Conservation (phyloP, 2,113 vertebrate species). For the Pollimyrus isidori region DNA sequence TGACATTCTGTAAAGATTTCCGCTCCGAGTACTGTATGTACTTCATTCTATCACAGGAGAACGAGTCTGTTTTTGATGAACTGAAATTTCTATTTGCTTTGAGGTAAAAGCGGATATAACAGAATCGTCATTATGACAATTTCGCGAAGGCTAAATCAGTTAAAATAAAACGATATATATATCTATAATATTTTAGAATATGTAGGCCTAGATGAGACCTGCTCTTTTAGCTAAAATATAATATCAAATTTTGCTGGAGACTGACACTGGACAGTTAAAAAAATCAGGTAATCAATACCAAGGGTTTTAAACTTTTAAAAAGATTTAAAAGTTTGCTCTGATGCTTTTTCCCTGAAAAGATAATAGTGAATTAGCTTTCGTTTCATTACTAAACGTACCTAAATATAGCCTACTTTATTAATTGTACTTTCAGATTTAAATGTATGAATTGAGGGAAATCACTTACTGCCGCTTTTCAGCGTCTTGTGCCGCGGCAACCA, state of each 20-base stretch:
- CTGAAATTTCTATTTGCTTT: neutral
- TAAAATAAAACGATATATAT: neutral
- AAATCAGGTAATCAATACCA: neutral
- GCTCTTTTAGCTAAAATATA: neutral
- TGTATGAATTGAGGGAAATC: neutral
- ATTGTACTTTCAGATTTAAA: neutral
- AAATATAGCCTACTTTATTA: neutral
- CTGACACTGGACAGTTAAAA: neutral
- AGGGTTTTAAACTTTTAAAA: neutral
- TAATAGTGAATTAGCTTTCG: neutral
- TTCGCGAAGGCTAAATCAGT: neutral
- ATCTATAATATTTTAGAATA: neutral
- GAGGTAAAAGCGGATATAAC: neutral
- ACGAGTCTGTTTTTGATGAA: neutral
- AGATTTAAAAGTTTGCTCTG: neutral
- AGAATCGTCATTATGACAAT: neutral
- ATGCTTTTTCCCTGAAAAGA: neutral
- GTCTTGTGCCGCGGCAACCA: neutral
- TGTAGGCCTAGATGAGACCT: neutral
- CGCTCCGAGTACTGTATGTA: neutral
- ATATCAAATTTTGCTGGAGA: neutral
- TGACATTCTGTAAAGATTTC: slow-evolving; percentile 8
- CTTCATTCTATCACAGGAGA: neutral
- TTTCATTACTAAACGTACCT: neutral
- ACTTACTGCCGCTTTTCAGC: neutral